Percentiles rank a stretch among this genome's conserved stretches.
Evolutionary conservation across 2,888 invertebrate genomes (phyloP).

Genomic region (Eutolmus rufibarbis): DNA sequence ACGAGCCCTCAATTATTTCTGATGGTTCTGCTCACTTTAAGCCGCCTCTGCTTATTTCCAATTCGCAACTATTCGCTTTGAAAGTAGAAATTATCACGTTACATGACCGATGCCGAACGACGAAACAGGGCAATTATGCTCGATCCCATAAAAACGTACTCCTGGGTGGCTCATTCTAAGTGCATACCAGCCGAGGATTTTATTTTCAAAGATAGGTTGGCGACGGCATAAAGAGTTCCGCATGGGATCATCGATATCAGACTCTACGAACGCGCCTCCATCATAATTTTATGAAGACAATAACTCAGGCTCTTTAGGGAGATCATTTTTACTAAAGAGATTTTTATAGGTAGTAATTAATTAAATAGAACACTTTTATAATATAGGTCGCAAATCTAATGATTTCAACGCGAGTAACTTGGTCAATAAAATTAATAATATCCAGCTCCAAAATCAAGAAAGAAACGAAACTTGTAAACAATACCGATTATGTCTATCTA

Average conservation of each 20-base stretch:
- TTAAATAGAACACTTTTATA: no score
- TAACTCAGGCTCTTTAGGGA: background rate
- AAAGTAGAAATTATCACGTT: slow-evolving; percentile 1
- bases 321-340: background rate
- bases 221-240: background rate
- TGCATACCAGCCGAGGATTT: background rate
- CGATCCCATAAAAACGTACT: background rate
- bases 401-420: no score
- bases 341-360: background rate
- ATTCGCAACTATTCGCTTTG: background rate
- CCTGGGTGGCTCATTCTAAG: background rate
- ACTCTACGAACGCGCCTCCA: background rate
- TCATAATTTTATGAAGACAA: background rate
- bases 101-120: background rate
- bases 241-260: background rate
- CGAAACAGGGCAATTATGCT: background rate
- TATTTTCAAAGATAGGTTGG: background rate
- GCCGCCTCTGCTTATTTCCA: slow-evolving; percentile 27
- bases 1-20: slow-evolving; percentile 20
- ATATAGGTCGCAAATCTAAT: no score
- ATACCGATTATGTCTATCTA: no score
- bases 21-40: slow-evolving; percentile 4
- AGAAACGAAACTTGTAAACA: no score
- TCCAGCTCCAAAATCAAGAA: no score
- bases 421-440: no score